Percentiles rank a stretch among this genome's conserved stretches.
phyloP scores from a whole-genome alignment of 1,140 invertebrate species.

The Temnothorax nylanderi region DNA sequence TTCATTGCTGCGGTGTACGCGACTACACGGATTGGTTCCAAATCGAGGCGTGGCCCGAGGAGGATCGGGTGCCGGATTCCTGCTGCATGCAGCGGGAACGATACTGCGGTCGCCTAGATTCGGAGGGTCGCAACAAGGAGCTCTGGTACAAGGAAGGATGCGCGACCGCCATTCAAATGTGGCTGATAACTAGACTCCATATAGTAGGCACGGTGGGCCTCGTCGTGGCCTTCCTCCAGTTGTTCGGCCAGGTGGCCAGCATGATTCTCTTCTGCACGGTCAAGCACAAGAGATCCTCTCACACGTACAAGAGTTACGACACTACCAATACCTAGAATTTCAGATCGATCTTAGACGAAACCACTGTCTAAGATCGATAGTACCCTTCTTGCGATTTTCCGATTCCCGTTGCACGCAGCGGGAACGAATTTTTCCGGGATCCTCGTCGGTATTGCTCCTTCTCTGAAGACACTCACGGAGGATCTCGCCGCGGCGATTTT shows the following conservation, averaged over 20 bases:
- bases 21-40: constrained; percentile 94
- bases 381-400: background rate
- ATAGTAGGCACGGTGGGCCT: constrained; percentile 90
- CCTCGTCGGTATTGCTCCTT: background rate
- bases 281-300: constrained; percentile 89
- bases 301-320: constrained; percentile 90
- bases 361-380: constrained; percentile 68
- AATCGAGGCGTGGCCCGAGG: constrained; percentile 91
- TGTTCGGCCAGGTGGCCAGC: constrained; percentile 91
- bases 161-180: constrained; percentile 88
- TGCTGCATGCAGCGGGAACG: constrained; percentile 89
- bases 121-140: constrained; percentile 86
- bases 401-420: background rate
- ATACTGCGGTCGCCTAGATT: constrained; percentile 81
- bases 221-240: constrained; percentile 89
- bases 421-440: constrained; percentile 16
- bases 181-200: constrained; percentile 90
- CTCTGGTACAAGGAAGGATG: constrained; percentile 90
- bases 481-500: background rate
- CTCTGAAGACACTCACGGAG: background rate
- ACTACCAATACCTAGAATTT: constrained; percentile 86
- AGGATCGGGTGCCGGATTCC: constrained; percentile 91
- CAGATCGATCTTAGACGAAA: constrained; percentile 84
- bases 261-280: constrained; percentile 92
- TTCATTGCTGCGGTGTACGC: constrained; percentile 94